Percentiles rank a stretch among this genome's conserved stretches.
Evolutionary conservation across 2,113 vertebrate genomes (phyloP).

Genomic region (cat (Felis catus)): F.catus_Fca126_mat1.0 CM031415.1:84874501-84875000

Average conservation of each 20-base stretch:
- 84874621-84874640: neutral
- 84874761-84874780: neutral
- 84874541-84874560: constrained; percentile 30
- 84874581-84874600: neutral
- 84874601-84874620: neutral
- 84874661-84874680: neutral
- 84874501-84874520: constrained; percentile 5
- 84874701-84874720: neutral
- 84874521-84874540: constrained; percentile 56
- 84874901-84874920: neutral
- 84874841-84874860: neutral
- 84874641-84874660: neutral
- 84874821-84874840: neutral
- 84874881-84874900: neutral
- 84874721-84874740: neutral
- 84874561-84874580: neutral
- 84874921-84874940: neutral
- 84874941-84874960: neutral
- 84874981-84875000: neutral
- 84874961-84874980: neutral
- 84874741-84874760: neutral
- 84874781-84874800: neutral
- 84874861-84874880: neutral
- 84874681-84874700: neutral
- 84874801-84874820: neutral